Base-by-base conservation (phyloP, 2,113 vertebrate species). In the Eretmochelys imbricata region DNA sequence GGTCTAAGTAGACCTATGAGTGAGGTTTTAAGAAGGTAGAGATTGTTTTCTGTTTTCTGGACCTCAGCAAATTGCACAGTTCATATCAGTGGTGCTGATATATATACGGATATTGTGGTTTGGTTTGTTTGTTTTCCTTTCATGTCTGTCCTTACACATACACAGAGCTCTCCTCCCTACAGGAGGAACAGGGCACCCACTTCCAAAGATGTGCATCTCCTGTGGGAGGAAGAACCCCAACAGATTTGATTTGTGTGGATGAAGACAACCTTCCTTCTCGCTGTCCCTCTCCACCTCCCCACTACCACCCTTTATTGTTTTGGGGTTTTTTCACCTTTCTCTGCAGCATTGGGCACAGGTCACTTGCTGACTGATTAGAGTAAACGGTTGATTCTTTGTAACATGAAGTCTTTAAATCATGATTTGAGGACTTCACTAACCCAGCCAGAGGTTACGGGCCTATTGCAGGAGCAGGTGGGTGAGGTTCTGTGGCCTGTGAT, bases 1-100 rank as follows among this genome's bases (percentile, higher is more conserved):
- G 35, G 81, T 27, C 6, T 16, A 22, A 4, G 2, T 0, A 0
- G 8, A 6, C 25, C 5, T 82, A 6, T 0, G 0, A 4, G 10
- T 31, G 25, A 7, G 2, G 3, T 1, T 69, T 29, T 25, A 8
- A 62, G 55, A 6, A 50, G n/a, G 4, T 0, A 3, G 35, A 1
- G 2, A 1, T 82, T 89, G 9, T 16, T 49, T 85, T 4, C 27
- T 10, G 69, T 54, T 84, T 31, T 62, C 59, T 31, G 59, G 59
- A 62, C 29, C 5, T 62, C 27, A 62, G 59, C 59, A 62, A 62
- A 57, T 27, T 57, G 55, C 55, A 57, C 55, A 25, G 12, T 31
- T 62, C 59, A 62, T 31, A 62, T 31, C 59, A 62, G 25, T 14
- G 6, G 29, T 62, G 59, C 59, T 62, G 29, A 59, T 59, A 59